Evolutionary conservation across 2,888 invertebrate species (phyloP), one percentile per base, ranked within the genome.

Genomic region (Eupithecia exiguata): DNA sequence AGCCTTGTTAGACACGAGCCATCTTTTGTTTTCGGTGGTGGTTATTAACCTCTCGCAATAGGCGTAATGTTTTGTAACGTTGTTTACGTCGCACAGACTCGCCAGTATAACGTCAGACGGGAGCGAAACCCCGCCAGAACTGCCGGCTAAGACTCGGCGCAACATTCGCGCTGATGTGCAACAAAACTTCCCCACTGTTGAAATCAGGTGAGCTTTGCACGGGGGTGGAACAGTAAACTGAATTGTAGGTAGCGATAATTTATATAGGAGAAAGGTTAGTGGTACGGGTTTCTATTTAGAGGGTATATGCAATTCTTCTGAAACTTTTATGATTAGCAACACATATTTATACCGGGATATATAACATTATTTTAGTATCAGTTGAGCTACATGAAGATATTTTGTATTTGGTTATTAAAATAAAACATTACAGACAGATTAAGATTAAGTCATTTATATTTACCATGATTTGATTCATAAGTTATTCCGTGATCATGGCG

Each of bases 131-230:
- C 96, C 96, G 82, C 96, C 96, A n/a, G 96, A 95, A 83, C 88
- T 96, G 87, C 96, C 96, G 66, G 95, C 93, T 71, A 96, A 96
- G 91, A 95, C 94, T 79, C 87, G 94, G 36, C 92, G 92, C 77
- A 91, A 89, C 86, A 87, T 89, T 83, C 95, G 92, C 83, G 91
- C 88, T 71, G 95, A 88, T 86, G 92, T 93, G 70, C 94, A 94
- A 69, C 94, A 93, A 53, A 79, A 72, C 79, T 77, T 77, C 71
- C 75, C 74, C 58, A 76, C 77, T 75, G 77, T 76, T 68, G 75
- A 76, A 78, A 79, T 77, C 74, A 69, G 70, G 78, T 78, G 58
- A 79, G 73, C 65, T 74, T 69, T 65, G 65, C 62, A 65, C 63
- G 63, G 63, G 25, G 35, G 16, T 35, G 62, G 14, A 25, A 21